Evolutionary conservation across 2,888 invertebrate species (phyloP).

Genomic region (Spodoptera littoralis): DNA sequence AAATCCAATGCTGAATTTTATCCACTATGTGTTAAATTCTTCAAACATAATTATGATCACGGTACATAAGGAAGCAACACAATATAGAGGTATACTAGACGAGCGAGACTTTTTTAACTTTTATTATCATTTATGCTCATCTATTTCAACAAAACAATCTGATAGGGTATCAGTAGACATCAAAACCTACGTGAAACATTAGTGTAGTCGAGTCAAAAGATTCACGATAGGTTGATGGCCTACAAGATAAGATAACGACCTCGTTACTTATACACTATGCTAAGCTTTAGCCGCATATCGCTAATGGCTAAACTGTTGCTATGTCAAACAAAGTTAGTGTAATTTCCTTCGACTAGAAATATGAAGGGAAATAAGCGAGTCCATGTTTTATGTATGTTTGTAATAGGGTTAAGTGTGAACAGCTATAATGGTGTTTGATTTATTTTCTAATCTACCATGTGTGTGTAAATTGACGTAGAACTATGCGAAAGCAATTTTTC

Average conservation of each 20-base stretch:
- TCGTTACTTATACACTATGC: slow-evolving; percentile 40
- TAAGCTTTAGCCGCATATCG: slow-evolving; percentile 28
- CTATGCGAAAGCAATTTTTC: too few species aligned
- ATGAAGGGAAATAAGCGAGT: slow-evolving; percentile 3
- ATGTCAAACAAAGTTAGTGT: slow-evolving; percentile 30
- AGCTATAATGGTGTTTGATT: background rate
- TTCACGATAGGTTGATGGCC: slow-evolving; percentile 34
- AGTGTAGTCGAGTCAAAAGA: slow-evolving; percentile 39
- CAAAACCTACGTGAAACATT: slow-evolving; percentile 32
- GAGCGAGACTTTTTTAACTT: too few species aligned
- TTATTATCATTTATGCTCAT: slow-evolving; percentile 3
- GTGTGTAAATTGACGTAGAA: too few species aligned
- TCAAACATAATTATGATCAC: too few species aligned
- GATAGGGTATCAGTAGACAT: slow-evolving; percentile 26
- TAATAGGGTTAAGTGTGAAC: background rate
- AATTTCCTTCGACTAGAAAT: slow-evolving; percentile 33
- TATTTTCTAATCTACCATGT: background rate
- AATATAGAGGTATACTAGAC: too few species aligned
- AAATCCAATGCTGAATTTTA: too few species aligned
- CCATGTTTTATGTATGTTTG: slow-evolving; percentile 3
- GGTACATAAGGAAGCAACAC: too few species aligned
- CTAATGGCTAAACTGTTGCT: slow-evolving; percentile 43
- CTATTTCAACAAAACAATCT: slow-evolving; percentile 12
- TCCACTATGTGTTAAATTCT: too few species aligned
- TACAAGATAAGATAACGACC: slow-evolving; percentile 36